These are phyloP conservation scores for Pachyuromys duprasi DNA, from an alignment of 2,797 vertebrate genomes.

Conservation along the genomic window DNA sequence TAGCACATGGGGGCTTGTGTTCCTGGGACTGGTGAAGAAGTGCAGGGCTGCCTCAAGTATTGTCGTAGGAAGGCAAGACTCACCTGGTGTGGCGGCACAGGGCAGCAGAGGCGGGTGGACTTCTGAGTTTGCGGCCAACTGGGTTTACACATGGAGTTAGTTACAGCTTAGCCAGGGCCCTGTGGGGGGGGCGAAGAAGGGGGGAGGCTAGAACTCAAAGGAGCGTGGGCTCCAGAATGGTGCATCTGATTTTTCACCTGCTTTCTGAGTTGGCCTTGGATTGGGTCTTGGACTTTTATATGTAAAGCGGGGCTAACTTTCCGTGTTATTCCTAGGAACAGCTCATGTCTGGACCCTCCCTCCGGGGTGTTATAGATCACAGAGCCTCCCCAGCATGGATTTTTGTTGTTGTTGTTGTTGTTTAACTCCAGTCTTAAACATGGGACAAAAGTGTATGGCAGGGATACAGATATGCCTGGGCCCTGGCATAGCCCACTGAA, in stretches of 20 bases:
- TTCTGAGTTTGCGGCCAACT: background rate
- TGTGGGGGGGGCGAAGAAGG: background rate
- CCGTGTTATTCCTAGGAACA: slow-evolving; percentile 27
- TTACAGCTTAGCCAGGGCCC: background rate
- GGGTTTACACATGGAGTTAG: too few species aligned
- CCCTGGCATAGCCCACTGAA: rapidly evolving
- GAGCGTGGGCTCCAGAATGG: background rate
- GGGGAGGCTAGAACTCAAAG: background rate
- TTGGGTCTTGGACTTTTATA: slow-evolving; percentile 18
- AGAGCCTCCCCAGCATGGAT: background rate
- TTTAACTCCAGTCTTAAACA: background rate
- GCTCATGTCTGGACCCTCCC: background rate
- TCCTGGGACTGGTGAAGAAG: background rate
- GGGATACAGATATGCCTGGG: background rate
- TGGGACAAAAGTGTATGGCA: background rate
- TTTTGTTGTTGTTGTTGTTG: background rate
- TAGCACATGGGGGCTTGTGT: background rate
- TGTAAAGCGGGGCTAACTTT: slow-evolving; percentile 25
- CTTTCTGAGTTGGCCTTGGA: background rate
- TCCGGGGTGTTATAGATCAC: background rate
- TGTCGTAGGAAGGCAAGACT: background rate
- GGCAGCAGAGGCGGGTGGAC: background rate
- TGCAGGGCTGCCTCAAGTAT: background rate
- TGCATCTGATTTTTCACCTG: background rate
- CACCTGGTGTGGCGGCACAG: background rate